phyloP scores from a whole-genome alignment of 2,797 vertebrate species.

The Thunnus albacares region DNA sequence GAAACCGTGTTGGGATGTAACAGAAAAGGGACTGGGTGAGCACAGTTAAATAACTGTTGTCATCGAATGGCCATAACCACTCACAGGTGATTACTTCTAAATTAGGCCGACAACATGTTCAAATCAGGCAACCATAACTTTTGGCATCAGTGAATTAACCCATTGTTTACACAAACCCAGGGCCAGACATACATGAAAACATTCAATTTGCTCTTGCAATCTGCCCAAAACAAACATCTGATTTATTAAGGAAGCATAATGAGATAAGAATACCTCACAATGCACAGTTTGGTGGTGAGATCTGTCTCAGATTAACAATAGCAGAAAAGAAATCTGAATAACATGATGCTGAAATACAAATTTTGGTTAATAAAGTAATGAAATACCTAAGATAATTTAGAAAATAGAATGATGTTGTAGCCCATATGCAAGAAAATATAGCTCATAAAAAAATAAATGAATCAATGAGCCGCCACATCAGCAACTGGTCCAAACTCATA shows the following conservation, averaged over 20 bases:
- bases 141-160: constrained; percentile 30
- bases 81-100: constrained; percentile 58
- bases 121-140: constrained; percentile 44
- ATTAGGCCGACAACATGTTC: constrained; percentile 47
- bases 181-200: constrained; percentile 4
- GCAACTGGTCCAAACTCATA: constrained; percentile 7
- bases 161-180: not conserved
- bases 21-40: constrained; percentile 10
- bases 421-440: constrained; percentile 1
- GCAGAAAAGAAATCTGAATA: not conserved
- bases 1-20: constrained; percentile 13
- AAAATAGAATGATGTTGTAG: not conserved
- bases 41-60: constrained; percentile 48
- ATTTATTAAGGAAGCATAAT: not conserved
- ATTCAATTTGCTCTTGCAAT: constrained; percentile 3
- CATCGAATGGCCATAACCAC: constrained; percentile 58
- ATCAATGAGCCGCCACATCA: constrained; percentile 28
- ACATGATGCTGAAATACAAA: too few relatives aligned
- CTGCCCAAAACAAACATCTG: not conserved
- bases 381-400: not conserved
- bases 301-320: constrained; percentile 4
- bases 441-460: constrained; percentile 17
- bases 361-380: not conserved
- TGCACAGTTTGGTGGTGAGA: not conserved
- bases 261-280: not conserved